A percentile compares a stretch with the other conserved stretches of the same genome.
Evolutionary conservation across 2,113 vertebrate species (phyloP).

Genomic region (Dolichotis patagonum): DNA sequence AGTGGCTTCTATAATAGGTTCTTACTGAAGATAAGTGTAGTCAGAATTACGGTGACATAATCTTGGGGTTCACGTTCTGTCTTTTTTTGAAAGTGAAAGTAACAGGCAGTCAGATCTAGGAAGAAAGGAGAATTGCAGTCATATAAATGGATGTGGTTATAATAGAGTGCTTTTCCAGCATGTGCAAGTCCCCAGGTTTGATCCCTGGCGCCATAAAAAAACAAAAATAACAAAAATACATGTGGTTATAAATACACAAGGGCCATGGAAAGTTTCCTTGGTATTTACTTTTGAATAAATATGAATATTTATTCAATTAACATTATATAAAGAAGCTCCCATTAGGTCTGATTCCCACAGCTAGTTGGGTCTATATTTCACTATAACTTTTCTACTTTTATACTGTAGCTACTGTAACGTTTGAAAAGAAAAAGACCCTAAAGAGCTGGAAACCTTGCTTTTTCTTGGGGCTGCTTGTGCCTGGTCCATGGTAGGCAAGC

Average conservation of each 20-base stretch:
- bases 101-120: neutral
- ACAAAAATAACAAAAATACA: too few species aligned
- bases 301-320: neutral
- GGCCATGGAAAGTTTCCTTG: neutral
- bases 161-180: neutral
- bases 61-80: neutral
- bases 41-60: neutral
- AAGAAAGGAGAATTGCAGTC: neutral
- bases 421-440: neutral
- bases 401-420: neutral
- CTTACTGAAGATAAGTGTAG: neutral
- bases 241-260: neutral
- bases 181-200: accelerated
- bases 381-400: constrained; percentile 15
- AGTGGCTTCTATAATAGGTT: neutral
- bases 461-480: neutral
- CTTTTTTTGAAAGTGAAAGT: neutral
- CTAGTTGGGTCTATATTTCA: neutral
- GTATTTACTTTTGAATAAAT: neutral
- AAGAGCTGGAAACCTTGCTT: neutral
- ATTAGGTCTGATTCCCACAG: neutral
- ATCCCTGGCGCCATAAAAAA: neutral
- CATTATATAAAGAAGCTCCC: neutral
- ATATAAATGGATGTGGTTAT: neutral
- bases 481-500: neutral